Conservation (phyloP, 2,797 vertebrate species). For the Tapirus indicus region DNA sequence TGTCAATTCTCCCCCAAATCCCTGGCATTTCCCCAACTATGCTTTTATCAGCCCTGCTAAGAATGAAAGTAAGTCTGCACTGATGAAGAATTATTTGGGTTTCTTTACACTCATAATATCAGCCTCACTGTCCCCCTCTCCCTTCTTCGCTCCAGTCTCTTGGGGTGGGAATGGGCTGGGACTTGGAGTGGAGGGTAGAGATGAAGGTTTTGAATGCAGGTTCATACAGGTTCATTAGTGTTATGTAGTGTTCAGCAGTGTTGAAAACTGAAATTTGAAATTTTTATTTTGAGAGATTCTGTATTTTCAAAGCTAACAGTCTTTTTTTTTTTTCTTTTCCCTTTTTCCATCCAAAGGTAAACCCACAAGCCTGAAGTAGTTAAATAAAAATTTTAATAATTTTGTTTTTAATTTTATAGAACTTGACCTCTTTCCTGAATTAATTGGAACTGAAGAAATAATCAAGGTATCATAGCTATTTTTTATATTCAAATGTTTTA, state of each 20-base stretch:
- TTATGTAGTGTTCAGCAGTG: neutral
- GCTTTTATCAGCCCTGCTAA: neutral
- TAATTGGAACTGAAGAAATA: constrained; percentile 91
- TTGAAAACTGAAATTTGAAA: constrained; percentile 24
- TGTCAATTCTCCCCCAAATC: neutral
- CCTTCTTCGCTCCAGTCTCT: neutral
- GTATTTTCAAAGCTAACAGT: constrained; percentile 39
- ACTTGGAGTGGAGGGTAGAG: neutral
- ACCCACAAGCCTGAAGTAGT: neutral
- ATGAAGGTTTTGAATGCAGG: neutral
- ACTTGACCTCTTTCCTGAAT: constrained; percentile 88
- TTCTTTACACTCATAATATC: neutral
- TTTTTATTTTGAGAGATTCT: constrained; percentile 43
- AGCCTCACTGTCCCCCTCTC: neutral
- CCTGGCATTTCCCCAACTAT: neutral
- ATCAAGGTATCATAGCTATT: constrained; percentile 86
- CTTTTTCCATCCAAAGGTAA: constrained; percentile 1
- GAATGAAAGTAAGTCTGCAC: neutral
- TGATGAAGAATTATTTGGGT: neutral
- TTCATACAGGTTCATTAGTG: neutral
- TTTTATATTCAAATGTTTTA: constrained; percentile 78
- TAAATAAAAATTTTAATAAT: constrained; percentile 66
- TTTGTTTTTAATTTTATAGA: constrained; percentile 91
- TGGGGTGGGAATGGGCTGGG: neutral
- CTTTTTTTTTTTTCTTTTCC: neutral